A percentile compares a stretch with the other conserved stretches of the same genome.
phyloP scores from a whole-genome alignment of 2,797 vertebrate species.

The Heterohyrax brucei region DNA sequence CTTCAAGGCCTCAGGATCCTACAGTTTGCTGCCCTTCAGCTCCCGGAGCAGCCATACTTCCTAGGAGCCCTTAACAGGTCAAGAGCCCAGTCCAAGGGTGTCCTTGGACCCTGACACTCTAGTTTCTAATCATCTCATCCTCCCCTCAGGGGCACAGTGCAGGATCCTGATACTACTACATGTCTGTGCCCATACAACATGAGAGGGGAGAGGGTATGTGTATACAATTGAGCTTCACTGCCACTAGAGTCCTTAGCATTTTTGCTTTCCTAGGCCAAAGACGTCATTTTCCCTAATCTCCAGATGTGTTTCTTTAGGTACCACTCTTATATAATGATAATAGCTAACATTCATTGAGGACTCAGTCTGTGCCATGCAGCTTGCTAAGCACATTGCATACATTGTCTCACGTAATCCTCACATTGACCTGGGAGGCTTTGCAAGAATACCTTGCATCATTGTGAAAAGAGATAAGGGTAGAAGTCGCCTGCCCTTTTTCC shows the following conservation, averaged over 20 bases:
- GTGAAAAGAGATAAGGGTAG: conserved; percentile 9
- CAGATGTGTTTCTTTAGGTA: conserved; percentile 46
- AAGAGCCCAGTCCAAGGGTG: conserved; percentile 33
- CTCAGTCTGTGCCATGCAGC: conserved; percentile 15
- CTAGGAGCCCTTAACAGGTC: not conserved
- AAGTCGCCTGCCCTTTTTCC: conserved; percentile 1
- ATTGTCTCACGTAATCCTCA: conserved; percentile 57
- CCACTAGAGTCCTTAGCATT: conserved; percentile 45
- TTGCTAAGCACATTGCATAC: conserved; percentile 31
- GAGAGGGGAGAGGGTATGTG: not conserved
- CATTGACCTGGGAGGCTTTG: not conserved
- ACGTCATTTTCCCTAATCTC: conserved; percentile 31
- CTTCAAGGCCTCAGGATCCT: conserved; percentile 5
- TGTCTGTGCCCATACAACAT: conserved; percentile 12
- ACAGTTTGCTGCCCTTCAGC: not conserved
- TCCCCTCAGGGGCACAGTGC: conserved; percentile 59
- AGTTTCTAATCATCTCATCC: conserved; percentile 47
- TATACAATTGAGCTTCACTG: not conserved
- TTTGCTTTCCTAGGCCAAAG: conserved; percentile 50
- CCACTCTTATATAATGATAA: conserved; percentile 36
- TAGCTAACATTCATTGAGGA: conserved; percentile 29
- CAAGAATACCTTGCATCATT: not conserved
- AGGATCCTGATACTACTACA: not conserved
- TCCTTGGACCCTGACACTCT: conserved; percentile 15
- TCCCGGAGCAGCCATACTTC: conserved; percentile 10